Evolutionary conservation across 2,113 vertebrate species (phyloP), one percentile per base, ranked within the genome.

Genomic region (Pardalotus punctatus): DNA sequence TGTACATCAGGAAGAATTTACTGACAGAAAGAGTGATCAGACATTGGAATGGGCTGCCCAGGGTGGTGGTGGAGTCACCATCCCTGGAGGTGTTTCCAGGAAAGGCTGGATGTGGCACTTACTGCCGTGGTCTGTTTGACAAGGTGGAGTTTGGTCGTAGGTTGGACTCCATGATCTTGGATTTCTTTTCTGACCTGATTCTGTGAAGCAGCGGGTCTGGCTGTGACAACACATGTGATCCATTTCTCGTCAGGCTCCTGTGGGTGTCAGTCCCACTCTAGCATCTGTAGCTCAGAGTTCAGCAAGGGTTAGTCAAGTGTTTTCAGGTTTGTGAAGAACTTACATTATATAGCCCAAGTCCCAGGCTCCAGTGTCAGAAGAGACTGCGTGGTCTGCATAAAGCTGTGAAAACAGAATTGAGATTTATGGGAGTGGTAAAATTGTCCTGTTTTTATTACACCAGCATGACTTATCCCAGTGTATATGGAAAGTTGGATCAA

Each of bases 181-280:
- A 53, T 29, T 10, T 69, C 35, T 42, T 69, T 54, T 83, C 40
- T 11, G 7, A 8, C 24, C 14, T 67, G 43, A 14, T 64, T 54
- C 51, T 82, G n/a, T 76, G 70, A 31, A 53, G 20, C 38, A 45
- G 23, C 0, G 0, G 5, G 6, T 77, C 33, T 86, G 36, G 38
- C 64, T 19, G 22, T 53, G 45, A 18, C 14, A 4, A 15, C 35
- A 6, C 0, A 0, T 5, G 14, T 9, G 9, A 57, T 12, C 23
- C 5, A 7, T 29, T 29, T 21, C 45, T 36, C 0, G 0, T n/a
- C 38, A 27, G 5, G 3, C 24, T 69, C 8, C 2, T 13, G 1
- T 12, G 51, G 23, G 23, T 69, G 25, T 62, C 61, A 5, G 7
- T 33, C 25, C 17, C 40, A 10, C 19, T 56, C 56, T 3, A 51